These are phyloP conservation scores for Euzophera pinguis DNA, from an alignment of 2,888 invertebrate genomes.

Conservation along the genomic window DNA sequence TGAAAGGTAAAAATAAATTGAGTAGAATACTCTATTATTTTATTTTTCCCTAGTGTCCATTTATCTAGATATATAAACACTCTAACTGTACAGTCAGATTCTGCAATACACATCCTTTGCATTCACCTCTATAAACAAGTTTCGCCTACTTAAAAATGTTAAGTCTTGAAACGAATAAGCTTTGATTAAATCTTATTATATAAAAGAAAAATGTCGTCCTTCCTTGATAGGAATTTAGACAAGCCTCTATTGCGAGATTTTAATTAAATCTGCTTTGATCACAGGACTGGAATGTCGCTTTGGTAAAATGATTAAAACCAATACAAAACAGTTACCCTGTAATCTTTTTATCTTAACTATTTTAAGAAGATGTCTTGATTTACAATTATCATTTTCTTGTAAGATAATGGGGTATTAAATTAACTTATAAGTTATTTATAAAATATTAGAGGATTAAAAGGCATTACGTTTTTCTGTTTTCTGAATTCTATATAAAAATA, in stretches of 20 bases:
- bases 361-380: slow-evolving; percentile 18
- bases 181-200: slow-evolving; percentile 59
- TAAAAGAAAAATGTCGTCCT: slow-evolving; percentile 52
- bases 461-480: no score
- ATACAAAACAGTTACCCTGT: slow-evolving; percentile 55
- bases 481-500: no score
- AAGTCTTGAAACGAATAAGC: slow-evolving; percentile 45
- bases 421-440: no score
- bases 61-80: no score
- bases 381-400: not conserved
- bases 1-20: no score
- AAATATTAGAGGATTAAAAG: no score
- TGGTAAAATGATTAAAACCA: slow-evolving; percentile 64
- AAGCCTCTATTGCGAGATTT: slow-evolving; percentile 67
- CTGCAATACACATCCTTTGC: no score
- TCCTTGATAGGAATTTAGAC: slow-evolving; percentile 64
- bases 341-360: slow-evolving; percentile 43
- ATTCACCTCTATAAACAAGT: no score
- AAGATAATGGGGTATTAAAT: no score
- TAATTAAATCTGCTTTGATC: slow-evolving; percentile 76
- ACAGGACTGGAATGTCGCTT: slow-evolving; percentile 64
- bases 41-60: no score
- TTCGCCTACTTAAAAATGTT: not conserved
- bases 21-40: no score
- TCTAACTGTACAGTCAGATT: no score